A percentile compares a stretch with the other conserved stretches of the same genome.
Evolutionary conservation across 2,113 vertebrate genomes (phyloP).

Genomic region (Erpornis zantholeuca): DNA sequence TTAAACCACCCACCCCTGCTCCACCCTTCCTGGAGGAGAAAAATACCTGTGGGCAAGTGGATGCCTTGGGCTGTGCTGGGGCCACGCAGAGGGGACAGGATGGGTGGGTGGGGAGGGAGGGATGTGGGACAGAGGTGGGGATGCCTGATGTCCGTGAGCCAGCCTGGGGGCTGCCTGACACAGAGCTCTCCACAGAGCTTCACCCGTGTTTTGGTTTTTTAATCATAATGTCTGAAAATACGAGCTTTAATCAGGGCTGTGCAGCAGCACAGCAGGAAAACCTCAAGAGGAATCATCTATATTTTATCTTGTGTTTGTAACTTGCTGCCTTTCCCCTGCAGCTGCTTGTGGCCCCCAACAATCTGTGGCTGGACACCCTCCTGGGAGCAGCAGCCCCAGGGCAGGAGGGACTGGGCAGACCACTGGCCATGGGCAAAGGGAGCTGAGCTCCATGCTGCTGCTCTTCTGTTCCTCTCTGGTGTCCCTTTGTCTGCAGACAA

Average conservation of each 20-base stretch:
- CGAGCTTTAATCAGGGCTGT: neutral
- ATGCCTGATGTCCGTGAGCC: neutral
- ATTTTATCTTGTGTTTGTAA: neutral
- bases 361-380: neutral
- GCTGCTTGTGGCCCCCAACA: neutral
- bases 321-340: neutral
- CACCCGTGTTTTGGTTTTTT: neutral
- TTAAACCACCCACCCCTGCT: neutral
- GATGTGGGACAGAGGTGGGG: neutral
- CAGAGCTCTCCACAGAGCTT: neutral
- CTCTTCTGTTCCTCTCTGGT: neutral
- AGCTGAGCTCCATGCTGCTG: neutral
- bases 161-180: neutral
- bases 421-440: neutral
- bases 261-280: conserved; percentile 31
- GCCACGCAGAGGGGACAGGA: neutral
- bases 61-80: neutral
- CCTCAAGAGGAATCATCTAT: neutral
- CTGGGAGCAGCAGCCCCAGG: neutral
- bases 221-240: neutral
- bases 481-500: neutral
- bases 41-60: neutral
- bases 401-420: neutral
- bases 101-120: neutral
- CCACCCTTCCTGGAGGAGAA: conserved; percentile 58